phyloP scores from a whole-genome alignment of 2,113 vertebrate genomes.

The Zosterops hypoxanthus region DNA sequence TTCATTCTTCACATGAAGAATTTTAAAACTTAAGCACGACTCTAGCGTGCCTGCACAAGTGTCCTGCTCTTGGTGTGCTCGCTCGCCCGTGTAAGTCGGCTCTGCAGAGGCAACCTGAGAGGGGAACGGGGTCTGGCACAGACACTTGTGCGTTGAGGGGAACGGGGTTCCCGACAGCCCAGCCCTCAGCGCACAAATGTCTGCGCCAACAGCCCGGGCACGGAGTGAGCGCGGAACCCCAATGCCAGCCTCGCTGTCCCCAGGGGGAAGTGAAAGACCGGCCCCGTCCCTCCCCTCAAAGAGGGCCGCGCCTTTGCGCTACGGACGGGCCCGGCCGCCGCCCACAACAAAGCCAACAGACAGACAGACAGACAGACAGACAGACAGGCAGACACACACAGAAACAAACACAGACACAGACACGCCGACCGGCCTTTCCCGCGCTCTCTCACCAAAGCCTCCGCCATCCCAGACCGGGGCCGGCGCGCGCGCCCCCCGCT shows the following conservation, averaged over 20 bases:
- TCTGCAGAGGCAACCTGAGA: background rate
- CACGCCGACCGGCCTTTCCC: background rate
- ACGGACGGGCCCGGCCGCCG: background rate
- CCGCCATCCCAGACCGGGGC: background rate
- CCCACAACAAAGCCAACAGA: too few species aligned
- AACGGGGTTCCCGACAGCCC: rapidly evolving
- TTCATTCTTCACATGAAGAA: background rate
- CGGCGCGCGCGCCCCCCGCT: background rate
- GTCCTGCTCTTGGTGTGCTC: rapidly evolving
- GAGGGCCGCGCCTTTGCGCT: background rate
- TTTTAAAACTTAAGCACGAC: background rate
- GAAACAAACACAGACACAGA: background rate
- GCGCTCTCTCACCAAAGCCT: background rate
- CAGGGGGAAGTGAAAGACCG: rapidly evolving
- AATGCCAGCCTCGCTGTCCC: rapidly evolving
- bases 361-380: background rate
- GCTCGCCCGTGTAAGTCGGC: background rate
- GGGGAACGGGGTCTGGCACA: background rate
- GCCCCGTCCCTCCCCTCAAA: background rate
- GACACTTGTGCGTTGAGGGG: background rate
- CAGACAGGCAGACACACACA: too few species aligned
- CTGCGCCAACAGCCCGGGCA: rapidly evolving
- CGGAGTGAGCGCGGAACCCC: rapidly evolving
- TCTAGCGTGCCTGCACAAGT: rapidly evolving
- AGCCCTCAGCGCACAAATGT: rapidly evolving